Evolutionary conservation across 2,113 vertebrate species (phyloP).

Genomic region (Lycaon pictus): DNA sequence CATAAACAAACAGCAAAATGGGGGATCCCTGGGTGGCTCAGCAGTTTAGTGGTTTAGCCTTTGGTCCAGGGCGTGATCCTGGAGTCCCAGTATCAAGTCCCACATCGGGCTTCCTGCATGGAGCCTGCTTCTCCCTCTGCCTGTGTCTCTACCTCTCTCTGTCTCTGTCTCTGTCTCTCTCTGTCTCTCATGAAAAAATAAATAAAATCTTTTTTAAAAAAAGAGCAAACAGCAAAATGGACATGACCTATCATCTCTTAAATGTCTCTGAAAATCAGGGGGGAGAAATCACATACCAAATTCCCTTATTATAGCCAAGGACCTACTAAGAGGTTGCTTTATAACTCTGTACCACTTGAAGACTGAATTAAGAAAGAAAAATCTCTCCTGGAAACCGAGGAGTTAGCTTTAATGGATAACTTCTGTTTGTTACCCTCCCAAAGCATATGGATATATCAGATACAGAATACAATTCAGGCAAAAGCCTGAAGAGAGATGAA

Average conservation of each 20-base stretch:
- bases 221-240: constrained; percentile 7
- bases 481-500: neutral
- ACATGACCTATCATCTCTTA: neutral
- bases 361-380: constrained; percentile 28
- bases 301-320: neutral
- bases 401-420: neutral
- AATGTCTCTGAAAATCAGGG: constrained; percentile 4
- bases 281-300: neutral
- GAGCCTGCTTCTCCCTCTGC: no score
- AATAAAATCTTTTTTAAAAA: no score
- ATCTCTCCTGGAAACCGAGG: neutral
- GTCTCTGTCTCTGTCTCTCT: no score
- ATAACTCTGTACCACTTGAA: neutral
- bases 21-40: no score
- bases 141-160: no score
- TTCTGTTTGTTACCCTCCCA: neutral
- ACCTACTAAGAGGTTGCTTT: neutral
- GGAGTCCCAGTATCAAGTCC: no score
- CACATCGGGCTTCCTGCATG: no score
- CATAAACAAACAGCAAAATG: constrained; percentile 21
- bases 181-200: no score
- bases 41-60: no score
- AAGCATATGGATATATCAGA: neutral
- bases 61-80: no score
- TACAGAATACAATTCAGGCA: neutral